These are phyloP conservation scores for Drepana arcuata DNA, from an alignment of 1,140 invertebrate species.

Conservation along the genomic window DNA sequence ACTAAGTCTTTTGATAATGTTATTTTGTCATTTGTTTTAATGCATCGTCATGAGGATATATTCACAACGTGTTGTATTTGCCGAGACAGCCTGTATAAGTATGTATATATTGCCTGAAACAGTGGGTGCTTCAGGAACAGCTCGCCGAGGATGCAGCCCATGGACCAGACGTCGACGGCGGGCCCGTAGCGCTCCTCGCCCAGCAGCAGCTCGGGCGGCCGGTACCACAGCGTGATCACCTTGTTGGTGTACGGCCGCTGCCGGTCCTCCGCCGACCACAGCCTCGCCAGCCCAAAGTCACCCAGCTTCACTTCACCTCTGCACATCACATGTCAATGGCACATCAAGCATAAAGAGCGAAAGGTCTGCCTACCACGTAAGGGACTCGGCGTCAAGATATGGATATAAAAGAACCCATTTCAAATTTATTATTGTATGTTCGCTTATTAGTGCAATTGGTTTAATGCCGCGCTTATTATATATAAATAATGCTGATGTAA, in stretches of 20 bases:
- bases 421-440: too few species aligned
- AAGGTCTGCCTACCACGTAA: too few species aligned
- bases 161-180: constrained; percentile 99
- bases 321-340: constrained; percentile 7
- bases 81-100: too few species aligned
- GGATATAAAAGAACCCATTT: too few species aligned
- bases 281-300: constrained; percentile 97
- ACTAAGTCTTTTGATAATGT: too few species aligned
- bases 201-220: constrained; percentile 95
- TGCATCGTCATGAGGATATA: too few species aligned
- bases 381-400: too few species aligned
- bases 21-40: too few species aligned
- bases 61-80: too few species aligned
- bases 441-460: too few species aligned
- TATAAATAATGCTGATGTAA: too few species aligned
- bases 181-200: constrained; percentile 99
- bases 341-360: background rate
- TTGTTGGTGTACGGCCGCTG: constrained; percentile 97
- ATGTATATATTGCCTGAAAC: constrained; percentile 86
- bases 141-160: constrained; percentile 99
- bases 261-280: constrained; percentile 96
- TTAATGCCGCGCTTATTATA: too few species aligned
- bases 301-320: constrained; percentile 99
- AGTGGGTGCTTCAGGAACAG: constrained; percentile 96
- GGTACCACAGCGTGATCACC: constrained; percentile 99